A percentile compares a stretch with the other conserved stretches of the same genome.
phyloP scores from a whole-genome alignment of 2,797 vertebrate genomes.

The Rhadinocentrus ornatus region DNA sequence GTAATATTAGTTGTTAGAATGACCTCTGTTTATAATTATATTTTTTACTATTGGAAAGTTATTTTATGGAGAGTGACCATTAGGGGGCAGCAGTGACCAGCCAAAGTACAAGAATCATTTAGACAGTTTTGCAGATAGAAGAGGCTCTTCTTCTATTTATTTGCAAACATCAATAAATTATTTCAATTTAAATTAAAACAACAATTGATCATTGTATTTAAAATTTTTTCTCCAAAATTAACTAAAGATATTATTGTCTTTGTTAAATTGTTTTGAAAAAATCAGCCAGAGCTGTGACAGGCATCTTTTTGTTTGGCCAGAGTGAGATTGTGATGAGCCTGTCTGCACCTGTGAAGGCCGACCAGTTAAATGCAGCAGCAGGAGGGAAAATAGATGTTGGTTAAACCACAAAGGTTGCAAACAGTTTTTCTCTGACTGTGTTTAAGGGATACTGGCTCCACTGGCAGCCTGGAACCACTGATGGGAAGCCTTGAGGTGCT shows the following conservation, averaged over 20 bases:
- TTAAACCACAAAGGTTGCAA: constrained; percentile 59
- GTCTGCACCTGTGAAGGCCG: constrained; percentile 65
- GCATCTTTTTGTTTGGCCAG: constrained; percentile 40
- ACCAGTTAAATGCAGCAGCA: constrained; percentile 57
- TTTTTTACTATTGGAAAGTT: not conserved
- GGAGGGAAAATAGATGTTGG: constrained; percentile 59
- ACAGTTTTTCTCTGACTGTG: constrained; percentile 65
- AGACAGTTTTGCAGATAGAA: not conserved
- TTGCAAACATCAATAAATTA: not conserved
- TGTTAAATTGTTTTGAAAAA: not conserved
- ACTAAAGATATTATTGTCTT: not conserved
- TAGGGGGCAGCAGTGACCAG: constrained; percentile 74
- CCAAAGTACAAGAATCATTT: constrained; percentile 17
- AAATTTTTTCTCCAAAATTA: not conserved
- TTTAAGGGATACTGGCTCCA: constrained; percentile 79
- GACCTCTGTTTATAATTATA: not conserved
- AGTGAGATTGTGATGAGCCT: constrained; percentile 47
- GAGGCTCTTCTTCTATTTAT: not conserved
- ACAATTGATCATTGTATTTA: not conserved
- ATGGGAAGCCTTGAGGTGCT: constrained; percentile 92
- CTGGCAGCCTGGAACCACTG: constrained; percentile 83
- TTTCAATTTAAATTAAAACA: not conserved
- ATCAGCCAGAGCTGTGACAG: constrained; percentile 12
- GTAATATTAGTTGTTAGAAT: not conserved
- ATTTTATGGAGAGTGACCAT: constrained; percentile 37